Evolutionary conservation across 2,113 vertebrate genomes (phyloP), one percentile per base, ranked within the genome.

Genomic region (Indicator maculatus): DNA sequence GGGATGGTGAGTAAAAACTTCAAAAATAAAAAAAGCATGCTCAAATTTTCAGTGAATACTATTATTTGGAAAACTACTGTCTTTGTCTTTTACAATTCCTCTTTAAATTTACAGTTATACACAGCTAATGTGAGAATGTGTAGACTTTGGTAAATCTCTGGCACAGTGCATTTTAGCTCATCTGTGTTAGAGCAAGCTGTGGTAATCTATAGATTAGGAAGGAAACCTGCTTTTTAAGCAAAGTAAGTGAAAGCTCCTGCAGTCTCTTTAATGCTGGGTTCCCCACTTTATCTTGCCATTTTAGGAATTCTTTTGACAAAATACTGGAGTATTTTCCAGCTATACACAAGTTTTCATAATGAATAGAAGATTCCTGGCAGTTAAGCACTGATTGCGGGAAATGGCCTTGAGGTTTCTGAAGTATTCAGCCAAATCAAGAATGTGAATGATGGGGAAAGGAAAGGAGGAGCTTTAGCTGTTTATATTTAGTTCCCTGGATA

Each of bases 341-440:
- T 56, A 26, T 64, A 61, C 1, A 3, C n/a, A 16, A 88, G 38
- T 33, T 92, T 82, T 89, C n/a, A 8, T 72, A 84, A 93, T 2
- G 6, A 92, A n/a, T 41, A 89, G 90, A 87, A 83, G 70, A 89
- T 79, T 90, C 71, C 84, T 95, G 93, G 78, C 83, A 94, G 55
- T 85, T 15, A 64, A 83, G 59, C 60, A 55, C n/a, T 41, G 71
- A 89, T 90, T 92, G 60, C 36, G 9, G 84, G 91, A 95, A 95
- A 89, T 59, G 60, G 58, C 71, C 39, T 69, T 88, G 74, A 63
- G 70, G 38, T 95, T 94, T 94, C 73, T 86, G 36, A 64, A 81
- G 28, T 78, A 24, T 93, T 65, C 45, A 81, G 86, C 69, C 83
- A 95, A 77, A 88, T 78, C 72, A 90, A 88, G 76, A 86, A 81